phyloP scores from a whole-genome alignment of 64 coral and sea anemone genomes.

The Pocillopora verrucosa region DNA sequence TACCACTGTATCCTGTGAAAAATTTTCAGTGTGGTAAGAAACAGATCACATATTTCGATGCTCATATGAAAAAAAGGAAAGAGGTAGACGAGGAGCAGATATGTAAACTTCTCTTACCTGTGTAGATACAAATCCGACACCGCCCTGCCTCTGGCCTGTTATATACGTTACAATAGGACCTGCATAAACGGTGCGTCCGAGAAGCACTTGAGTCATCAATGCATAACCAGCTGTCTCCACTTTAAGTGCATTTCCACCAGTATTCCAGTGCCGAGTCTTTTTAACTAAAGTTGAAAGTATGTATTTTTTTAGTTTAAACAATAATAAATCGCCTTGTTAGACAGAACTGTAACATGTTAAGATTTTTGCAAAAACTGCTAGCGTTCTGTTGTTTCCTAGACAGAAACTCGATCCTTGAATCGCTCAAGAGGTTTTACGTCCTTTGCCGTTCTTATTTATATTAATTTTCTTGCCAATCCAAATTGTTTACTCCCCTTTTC shows the following conservation, averaged over 20 bases:
- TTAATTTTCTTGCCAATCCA: no score
- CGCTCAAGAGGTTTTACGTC: no score
- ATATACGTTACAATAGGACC: conserved; percentile 80
- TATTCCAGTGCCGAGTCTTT: conserved; percentile 71
- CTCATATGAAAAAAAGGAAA: no score
- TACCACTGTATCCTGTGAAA: conserved; percentile 86
- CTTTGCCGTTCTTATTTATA: no score
- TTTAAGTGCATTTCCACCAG: conserved; percentile 73
- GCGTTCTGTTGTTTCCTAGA: no score
- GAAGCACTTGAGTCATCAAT: conserved; percentile 63
- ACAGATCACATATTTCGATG: no score
- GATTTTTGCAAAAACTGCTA: no score
- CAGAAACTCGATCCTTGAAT: no score
- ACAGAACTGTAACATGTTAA: no score
- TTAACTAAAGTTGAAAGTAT: conserved; percentile 18
- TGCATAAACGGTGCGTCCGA: conserved; percentile 59
- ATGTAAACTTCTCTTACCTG: conserved; percentile 24
- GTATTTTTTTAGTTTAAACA: no score
- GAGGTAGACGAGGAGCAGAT: no score
- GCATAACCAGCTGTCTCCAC: conserved; percentile 87
- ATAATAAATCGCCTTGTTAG: background rate
- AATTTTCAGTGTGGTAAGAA: background rate
- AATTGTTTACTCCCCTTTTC: no score
- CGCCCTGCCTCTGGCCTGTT: conserved; percentile 65
- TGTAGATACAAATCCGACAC: conserved; percentile 70